Evolutionary conservation across 2,113 vertebrate species (phyloP), one percentile per base, ranked within the genome.

Genomic region (Furnarius figulus): DNA sequence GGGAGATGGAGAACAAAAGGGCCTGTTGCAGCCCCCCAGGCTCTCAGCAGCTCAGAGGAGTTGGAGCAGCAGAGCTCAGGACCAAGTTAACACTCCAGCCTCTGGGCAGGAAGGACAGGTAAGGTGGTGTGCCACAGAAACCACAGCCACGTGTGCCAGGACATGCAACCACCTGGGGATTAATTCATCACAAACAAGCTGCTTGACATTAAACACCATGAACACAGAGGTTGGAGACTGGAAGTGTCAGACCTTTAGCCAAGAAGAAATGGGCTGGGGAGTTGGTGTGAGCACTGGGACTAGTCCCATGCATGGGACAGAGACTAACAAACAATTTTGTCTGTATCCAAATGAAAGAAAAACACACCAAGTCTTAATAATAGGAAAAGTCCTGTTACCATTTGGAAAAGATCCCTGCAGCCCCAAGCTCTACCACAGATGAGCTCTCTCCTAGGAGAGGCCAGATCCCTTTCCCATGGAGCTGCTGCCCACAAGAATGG

Each of bases 221-320:
- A 79, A 56, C 31, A 22, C 49, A 50, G 56, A 15, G 3, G 13
- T 4, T 1, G 1, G 33, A 19, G 35, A 25, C 4, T 50, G 40
- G 28, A 82, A 49, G 13, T 4, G 14, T 16, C 61, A 37, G 33
- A 62, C 18, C 30, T 63, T 73, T 9, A 52, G 35, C 46, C 35
- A 73, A 47, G 59, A n/a, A 52, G 42, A 70, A 62, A 65, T 1
- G 6, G 21, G 19, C 44, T 4, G 50, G 22, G 42, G 50, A 55
- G 53, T 7, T 20, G 35, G 25, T 73, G 55, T 56, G 3, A 4
- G 49, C 62, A 33, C 9, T 66, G 30, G 14, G 35, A 56, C 13
- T 14, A 4, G 4, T 24, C 31, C 12, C 39, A 9, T 3, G 6
- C 27, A 18, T 0, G 4, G 15, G 27, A 53, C 7, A 55, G 44